These are phyloP conservation scores for Globodera rostochiensis DNA, from an alignment of 1,140 invertebrate species.

Conservation along the genomic window DNA sequence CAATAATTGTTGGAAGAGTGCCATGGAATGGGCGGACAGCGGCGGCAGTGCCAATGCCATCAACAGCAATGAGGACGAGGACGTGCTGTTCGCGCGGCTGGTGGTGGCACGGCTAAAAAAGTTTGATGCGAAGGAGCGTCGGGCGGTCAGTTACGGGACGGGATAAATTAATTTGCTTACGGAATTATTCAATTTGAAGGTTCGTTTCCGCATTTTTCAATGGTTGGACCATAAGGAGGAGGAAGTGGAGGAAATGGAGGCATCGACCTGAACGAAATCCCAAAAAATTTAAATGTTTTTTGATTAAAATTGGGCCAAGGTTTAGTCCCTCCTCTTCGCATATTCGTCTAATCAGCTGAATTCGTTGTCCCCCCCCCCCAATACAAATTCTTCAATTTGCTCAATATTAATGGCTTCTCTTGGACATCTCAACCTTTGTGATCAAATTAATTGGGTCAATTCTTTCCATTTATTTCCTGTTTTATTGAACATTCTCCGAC, in stretches of 20 bases:
- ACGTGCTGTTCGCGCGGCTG: constrained; percentile 53
- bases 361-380: background rate
- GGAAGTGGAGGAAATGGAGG: constrained; percentile 33
- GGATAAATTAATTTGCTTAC: background rate
- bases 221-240: constrained; percentile 47
- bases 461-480: too few species aligned
- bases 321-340: background rate
- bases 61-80: constrained; percentile 44
- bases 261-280: background rate
- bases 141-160: constrained; percentile 37
- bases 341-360: background rate
- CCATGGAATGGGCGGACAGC: constrained; percentile 15
- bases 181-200: constrained; percentile 36
- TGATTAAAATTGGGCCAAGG: background rate
- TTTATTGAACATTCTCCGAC: too few species aligned
- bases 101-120: constrained; percentile 56
- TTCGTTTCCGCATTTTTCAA: constrained; percentile 44
- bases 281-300: background rate
- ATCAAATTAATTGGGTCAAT: too few species aligned
- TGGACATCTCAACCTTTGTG: too few species aligned
- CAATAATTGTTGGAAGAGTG: constrained; percentile 8
- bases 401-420: background rate
- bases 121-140: constrained; percentile 46
- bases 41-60: constrained; percentile 18
- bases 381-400: background rate